Evolutionary conservation across 2,888 invertebrate species (phyloP).

Genomic region (Leptothorax acervorum): DNA sequence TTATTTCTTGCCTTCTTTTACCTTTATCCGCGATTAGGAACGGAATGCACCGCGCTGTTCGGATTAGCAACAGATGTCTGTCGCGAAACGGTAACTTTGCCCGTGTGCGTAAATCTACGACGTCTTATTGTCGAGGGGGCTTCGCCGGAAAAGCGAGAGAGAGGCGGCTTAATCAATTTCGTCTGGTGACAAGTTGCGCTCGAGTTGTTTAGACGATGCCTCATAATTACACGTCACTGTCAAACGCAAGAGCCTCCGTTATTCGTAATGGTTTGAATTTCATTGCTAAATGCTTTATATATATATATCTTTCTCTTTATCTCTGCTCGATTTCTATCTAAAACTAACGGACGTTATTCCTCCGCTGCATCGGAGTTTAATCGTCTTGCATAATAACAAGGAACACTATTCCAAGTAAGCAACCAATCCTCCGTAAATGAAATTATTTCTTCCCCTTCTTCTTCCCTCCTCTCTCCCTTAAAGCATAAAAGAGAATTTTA

Average conservation of each 20-base stretch:
- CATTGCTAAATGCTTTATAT: constrained; percentile 19
- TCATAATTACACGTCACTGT: constrained; percentile 59
- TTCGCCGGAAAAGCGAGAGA: background rate
- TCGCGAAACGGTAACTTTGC: constrained; percentile 32
- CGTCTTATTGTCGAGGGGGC: constrained; percentile 6
- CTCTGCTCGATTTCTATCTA: constrained; percentile 1
- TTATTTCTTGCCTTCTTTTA: background rate
- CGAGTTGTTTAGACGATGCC: constrained; percentile 52
- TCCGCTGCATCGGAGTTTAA: constrained; percentile 36
- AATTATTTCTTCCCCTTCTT: background rate
- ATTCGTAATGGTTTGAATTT: constrained; percentile 42
- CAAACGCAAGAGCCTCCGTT: constrained; percentile 43
- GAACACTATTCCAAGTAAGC: background rate
- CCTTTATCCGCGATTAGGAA: constrained; percentile 20
- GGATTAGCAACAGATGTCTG: constrained; percentile 61
- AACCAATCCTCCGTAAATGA: background rate
- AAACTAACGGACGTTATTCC: constrained; percentile 27
- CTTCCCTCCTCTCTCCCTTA: background rate
- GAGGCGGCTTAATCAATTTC: constrained; percentile 43
- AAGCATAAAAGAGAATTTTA: background rate
- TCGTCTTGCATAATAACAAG: constrained; percentile 31
- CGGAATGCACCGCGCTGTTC: constrained; percentile 6
- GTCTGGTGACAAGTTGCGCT: constrained; percentile 41
- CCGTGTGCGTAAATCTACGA: constrained; percentile 12
- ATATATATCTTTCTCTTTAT: background rate